A percentile compares a stretch with the other conserved stretches of the same genome.
Evolutionary conservation across 64 coral and sea anemone genomes (phyloP).

Genomic region (Hydrozoanthus tunicans): DNA sequence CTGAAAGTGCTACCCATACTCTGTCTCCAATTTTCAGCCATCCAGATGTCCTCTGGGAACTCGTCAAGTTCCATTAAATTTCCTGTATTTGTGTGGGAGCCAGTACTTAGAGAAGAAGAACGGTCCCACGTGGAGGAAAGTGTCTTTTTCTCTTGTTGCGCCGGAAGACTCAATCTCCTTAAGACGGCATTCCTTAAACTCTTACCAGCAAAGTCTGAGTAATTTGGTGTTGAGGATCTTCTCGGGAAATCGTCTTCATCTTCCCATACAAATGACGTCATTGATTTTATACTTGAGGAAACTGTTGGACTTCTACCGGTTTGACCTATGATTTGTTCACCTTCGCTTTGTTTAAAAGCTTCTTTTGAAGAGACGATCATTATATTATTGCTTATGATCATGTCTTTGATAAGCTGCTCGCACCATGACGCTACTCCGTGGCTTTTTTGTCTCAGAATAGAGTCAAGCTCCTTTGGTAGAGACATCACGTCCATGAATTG

Average conservation of each 20-base stretch:
- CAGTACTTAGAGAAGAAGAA: constrained; percentile 19
- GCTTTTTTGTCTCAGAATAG: constrained; percentile 86
- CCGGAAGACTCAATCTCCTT: constrained; percentile 34
- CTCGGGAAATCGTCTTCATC: constrained; percentile 13
- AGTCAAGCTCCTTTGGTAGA: constrained; percentile 78
- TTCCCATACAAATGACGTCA: neutral
- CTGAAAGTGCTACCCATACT: constrained; percentile 23
- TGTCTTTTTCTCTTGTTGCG: neutral
- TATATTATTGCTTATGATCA: constrained; percentile 73
- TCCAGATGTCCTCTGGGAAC: constrained; percentile 1
- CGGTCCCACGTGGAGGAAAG: neutral
- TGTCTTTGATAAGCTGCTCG: constrained; percentile 96
- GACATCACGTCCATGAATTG: constrained; percentile 98
- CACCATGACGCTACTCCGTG: constrained; percentile 97
- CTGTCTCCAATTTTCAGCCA: neutral
- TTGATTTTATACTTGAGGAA: neutral
- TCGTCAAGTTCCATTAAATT: constrained; percentile 20
- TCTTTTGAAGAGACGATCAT: constrained; percentile 53
- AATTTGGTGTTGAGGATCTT: neutral
- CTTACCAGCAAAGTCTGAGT: constrained; percentile 17
- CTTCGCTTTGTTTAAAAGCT: constrained; percentile 55
- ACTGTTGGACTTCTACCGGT: neutral
- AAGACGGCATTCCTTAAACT: constrained; percentile 11
- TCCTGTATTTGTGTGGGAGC: constrained; percentile 6
- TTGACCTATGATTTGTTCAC: neutral